Base-by-base conservation (phyloP, 2,113 vertebrate genomes). In the Sisor rabdophorus region DNA sequence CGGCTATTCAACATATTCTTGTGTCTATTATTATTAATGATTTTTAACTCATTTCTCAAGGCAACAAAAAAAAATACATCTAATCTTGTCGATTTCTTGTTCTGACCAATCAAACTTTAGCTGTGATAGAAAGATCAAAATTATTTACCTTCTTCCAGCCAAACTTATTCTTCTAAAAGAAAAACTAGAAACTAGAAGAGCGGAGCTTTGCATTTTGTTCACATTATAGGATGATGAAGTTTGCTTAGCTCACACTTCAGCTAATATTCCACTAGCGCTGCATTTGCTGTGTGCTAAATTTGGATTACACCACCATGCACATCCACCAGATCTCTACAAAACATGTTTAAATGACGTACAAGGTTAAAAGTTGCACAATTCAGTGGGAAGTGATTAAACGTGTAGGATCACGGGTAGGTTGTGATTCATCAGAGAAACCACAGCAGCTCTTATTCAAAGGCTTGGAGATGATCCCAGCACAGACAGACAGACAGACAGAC, bases 211-310 rank as follows among this genome's bases (percentile, higher is more conserved):
- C 13, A 26, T 65, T 24, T 20, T 6, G 1, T 40, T 44, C 7
- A 48, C 26, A 24, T 48, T 44, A 67, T 16, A 67, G 24, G 64
- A 67, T 26, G 1, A 15, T 67, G 64, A 67, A 48, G 15, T 50
- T 50, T 19, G 22, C 64, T 26, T 48, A 26, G 64, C 26, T 47
- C 0, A 22, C 24, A 28, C 50, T 11, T 24, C 5, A 28, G 22
- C 16, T 68, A 50, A 48, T 68, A 50, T 68, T 68, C 64, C 64
- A 47, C 40, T 26, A 48, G 22, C 15, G 8, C 40, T 50, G 65
- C 47, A 50, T 36, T 36, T 36, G 32, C 22, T 2, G 50, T 11
- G 3, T 26, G 65, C 65, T 68, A 68, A 26, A 50, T 68, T 68
- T 28, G 4, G 47, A 68, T 50, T 19, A 50, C 16, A 17, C 17